Percentiles rank a stretch among this genome's conserved stretches.
These are phyloP conservation scores for Bombyx mandarina DNA, from an alignment of 1,140 invertebrate species.

Conservation along the genomic window DNA sequence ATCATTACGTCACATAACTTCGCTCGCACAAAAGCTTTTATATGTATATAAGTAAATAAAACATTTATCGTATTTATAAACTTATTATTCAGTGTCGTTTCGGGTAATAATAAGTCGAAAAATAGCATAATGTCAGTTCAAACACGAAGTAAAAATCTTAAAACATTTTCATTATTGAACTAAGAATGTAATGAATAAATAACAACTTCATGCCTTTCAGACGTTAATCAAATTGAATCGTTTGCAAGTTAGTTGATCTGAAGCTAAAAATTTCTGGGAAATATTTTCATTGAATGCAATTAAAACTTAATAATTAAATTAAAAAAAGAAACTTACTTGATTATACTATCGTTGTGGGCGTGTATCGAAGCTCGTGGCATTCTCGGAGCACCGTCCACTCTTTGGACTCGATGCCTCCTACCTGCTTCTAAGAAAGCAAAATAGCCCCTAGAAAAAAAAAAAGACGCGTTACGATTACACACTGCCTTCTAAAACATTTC, in stretches of 20 bases:
- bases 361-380: constrained; percentile 70
- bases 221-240: neutral
- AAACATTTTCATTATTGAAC: too few species aligned
- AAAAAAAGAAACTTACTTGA: constrained; percentile 71
- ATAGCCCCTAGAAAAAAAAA: constrained; percentile 75
- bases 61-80: neutral
- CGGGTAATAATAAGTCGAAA: neutral
- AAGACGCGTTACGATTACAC: neutral
- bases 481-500: neutral
- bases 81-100: neutral
- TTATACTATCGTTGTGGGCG: constrained; percentile 79
- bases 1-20: constrained; percentile 60
- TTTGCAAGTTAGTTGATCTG: constrained; percentile 12
- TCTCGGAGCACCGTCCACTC: constrained; percentile 53
- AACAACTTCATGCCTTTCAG: constrained; percentile 16
- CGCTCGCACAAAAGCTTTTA: constrained; percentile 41
- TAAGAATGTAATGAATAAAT: constrained; percentile 1
- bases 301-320: neutral
- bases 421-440: constrained; percentile 93
- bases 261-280: constrained; percentile 10
- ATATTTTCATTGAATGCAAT: constrained; percentile 5
- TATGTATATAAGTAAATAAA: neutral
- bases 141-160: too few species aligned
- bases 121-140: neutral
- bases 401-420: constrained; percentile 74